phyloP scores from a whole-genome alignment of 2,113 vertebrate species.

The Peromyscus polionotus region DNA sequence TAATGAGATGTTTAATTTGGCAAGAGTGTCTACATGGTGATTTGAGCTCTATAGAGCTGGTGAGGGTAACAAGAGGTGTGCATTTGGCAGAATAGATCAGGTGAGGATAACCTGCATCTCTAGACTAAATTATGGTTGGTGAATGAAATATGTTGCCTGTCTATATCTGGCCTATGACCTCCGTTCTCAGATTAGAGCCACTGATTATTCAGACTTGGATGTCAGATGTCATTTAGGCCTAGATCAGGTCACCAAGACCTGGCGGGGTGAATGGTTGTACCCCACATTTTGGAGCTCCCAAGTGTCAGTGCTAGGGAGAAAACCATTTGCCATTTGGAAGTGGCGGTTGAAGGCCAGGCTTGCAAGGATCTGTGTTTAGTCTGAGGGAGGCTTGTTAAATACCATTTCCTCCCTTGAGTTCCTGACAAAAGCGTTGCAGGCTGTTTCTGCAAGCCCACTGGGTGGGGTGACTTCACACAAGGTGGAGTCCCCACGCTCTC shows the following conservation, averaged over 20 bases:
- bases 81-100: background rate
- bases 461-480: constrained; percentile 41
- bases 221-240: background rate
- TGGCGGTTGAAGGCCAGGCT: constrained; percentile 39
- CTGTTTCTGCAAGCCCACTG: constrained; percentile 4
- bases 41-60: background rate
- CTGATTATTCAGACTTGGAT: background rate
- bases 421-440: constrained; percentile 48
- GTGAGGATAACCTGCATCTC: background rate
- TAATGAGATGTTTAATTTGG: background rate
- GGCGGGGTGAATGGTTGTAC: background rate
- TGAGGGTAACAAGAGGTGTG: background rate
- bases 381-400: constrained; percentile 70
- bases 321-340: background rate
- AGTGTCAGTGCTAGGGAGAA: background rate
- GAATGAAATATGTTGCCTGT: background rate
- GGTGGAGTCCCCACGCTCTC: background rate
- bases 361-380: constrained; percentile 64
- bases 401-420: constrained; percentile 47
- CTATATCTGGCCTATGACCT: background rate
- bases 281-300: background rate
- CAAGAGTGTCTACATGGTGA: background rate
- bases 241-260: background rate
- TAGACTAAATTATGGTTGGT: background rate
- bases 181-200: constrained; percentile 7